Evolutionary conservation across 2,888 invertebrate genomes (phyloP), one percentile per base, ranked within the genome.

Genomic region (Ecdyonurus torrentis): DNA sequence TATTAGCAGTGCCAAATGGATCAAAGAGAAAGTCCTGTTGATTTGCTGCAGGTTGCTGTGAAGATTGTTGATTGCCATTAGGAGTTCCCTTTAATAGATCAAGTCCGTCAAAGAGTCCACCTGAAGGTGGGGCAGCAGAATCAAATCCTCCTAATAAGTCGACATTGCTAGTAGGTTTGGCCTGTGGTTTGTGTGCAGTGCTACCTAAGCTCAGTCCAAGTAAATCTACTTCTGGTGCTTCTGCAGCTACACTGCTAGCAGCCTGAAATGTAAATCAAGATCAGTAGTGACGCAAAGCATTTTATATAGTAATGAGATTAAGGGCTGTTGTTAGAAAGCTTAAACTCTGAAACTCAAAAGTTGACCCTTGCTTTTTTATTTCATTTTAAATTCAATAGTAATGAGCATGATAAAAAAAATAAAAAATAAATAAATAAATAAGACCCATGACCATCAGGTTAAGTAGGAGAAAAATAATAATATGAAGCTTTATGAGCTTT

Each of bases 141-240:
- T 52, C 71, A 67, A 80, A 74, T 23, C 76, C 78, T 63, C 81
- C 81, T 23, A 84, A 71, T 62, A 84, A 75, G 81, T 88, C 83
- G 73, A 81, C 81, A 69, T 80, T 81, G 37, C 80, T 76, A 25
- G 71, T 69, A 63, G 72, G 69, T 52, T 71, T 71, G 69, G 71
- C 71, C 15, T 70, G 71, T 64, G 72, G 73, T 22, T 55, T 55
- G 55, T 5, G 55, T 10, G 7, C n/a, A 7, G 50, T 10, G 18
- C 10, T 18, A 50, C 50, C 50, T 50, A 50, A 55, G 20, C 5
- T 20, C 22, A 55, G 20, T 7, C 55, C 55, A 5, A 55, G 55
- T 10, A 55, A n/a, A 20, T 55, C 55, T 7, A 5, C 55, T 55
- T n/a, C 55, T 20, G n/a, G 7, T 10, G 55, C 7, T 7, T 20